Evolutionary conservation across 2,888 invertebrate species (phyloP).

Genomic region (Tholera decimalis): DNA sequence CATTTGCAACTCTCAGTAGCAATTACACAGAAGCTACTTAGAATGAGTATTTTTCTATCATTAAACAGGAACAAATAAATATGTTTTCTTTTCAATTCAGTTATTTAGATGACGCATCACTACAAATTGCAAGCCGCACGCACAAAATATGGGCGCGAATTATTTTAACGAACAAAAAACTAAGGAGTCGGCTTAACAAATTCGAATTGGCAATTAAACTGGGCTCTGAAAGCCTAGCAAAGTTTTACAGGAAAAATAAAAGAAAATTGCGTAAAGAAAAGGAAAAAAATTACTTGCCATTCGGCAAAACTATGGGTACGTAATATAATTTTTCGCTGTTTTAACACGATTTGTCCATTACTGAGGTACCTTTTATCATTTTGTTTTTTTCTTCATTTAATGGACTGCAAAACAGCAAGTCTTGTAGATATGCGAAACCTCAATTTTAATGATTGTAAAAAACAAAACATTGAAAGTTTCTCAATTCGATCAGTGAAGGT

Average conservation of each 20-base stretch:
- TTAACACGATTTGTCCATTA: conserved; percentile 27
- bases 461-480: not conserved
- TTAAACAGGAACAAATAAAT: too few species aligned
- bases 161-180: conserved; percentile 74
- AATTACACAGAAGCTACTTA: too few species aligned
- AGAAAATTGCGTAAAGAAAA: conserved; percentile 68
- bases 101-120: conserved; percentile 78
- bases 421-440: not conserved
- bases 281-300: conserved; percentile 73
- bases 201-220: conserved; percentile 78
- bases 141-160: conserved; percentile 78
- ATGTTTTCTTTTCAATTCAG: too few species aligned
- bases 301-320: conserved; percentile 67
- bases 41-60: too few species aligned
- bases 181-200: conserved; percentile 76
- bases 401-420: conserved; percentile 12
- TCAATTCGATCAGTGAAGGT: not conserved
- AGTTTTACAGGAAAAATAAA: conserved; percentile 74
- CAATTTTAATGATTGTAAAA: conserved; percentile 7
- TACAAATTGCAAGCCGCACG: conserved; percentile 73
- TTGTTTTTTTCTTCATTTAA: conserved; percentile 31
- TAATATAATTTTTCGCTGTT: conserved; percentile 55
- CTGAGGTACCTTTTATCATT: conserved; percentile 1
- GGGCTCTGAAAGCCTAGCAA: conserved; percentile 79
- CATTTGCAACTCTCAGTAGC: too few species aligned